Percentiles rank a stretch among this genome's conserved stretches.
Conservation (phyloP, 2,888 invertebrate genomes). For the Lasioglossum marginatum region DNA sequence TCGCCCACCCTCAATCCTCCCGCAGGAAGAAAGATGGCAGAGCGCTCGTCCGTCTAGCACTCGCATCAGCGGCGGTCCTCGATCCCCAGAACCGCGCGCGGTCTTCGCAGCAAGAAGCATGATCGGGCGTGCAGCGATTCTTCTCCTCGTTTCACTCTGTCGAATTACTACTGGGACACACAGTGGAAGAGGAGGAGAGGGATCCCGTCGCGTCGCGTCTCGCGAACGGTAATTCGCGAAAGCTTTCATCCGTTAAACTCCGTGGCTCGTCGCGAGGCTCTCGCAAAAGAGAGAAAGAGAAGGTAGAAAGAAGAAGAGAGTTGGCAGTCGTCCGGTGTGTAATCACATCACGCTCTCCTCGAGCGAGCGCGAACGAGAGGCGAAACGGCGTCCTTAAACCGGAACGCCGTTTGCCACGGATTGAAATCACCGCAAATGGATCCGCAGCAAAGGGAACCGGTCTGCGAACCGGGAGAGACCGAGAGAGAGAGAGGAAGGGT, state of each 20-base stretch:
- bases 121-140: neutral
- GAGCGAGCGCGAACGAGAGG: constrained; percentile 41
- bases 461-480: constrained; percentile 4
- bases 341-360: constrained; percentile 61
- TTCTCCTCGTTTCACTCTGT: constrained; percentile 63
- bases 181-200: neutral
- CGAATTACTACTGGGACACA: constrained; percentile 74
- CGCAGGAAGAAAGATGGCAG: neutral
- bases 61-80: neutral
- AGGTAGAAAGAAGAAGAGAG: neutral
- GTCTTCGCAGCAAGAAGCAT: neutral
- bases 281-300: neutral
- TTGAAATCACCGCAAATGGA: constrained; percentile 66
- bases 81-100: neutral
- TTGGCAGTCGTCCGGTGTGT: constrained; percentile 36
- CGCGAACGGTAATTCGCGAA: constrained; percentile 62
- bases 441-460: constrained; percentile 51
- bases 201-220: neutral
- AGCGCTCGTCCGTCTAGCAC: neutral
- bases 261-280: constrained; percentile 59
- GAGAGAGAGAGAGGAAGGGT: neutral
- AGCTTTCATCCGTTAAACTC: constrained; percentile 69
- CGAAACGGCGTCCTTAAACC: constrained; percentile 56
- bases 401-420: constrained; percentile 61
- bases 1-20: neutral